phyloP scores from a whole-genome alignment of 2,888 invertebrate genomes.

The Torymus auratus region DNA sequence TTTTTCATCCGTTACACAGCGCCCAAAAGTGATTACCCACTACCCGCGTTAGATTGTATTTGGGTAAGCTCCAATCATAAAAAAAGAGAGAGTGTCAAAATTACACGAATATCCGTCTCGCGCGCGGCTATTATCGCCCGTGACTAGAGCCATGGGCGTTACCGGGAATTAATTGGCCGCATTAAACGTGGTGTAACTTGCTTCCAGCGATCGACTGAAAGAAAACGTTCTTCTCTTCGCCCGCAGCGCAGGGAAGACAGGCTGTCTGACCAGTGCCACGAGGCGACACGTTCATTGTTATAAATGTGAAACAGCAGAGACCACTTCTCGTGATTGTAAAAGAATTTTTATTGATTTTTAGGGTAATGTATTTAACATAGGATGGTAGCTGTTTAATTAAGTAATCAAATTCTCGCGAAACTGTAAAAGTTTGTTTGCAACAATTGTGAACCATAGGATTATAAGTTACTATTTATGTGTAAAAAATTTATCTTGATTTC shows the following conservation, averaged over 20 bases:
- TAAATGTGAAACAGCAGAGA: too few relatives aligned
- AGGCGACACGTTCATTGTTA: too few relatives aligned
- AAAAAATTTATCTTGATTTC: too few relatives aligned
- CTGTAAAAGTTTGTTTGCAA: too few relatives aligned
- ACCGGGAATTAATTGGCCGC: constrained; percentile 30
- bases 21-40: not conserved
- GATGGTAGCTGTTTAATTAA: too few relatives aligned
- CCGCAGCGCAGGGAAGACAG: not conserved
- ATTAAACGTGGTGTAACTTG: constrained; percentile 44
- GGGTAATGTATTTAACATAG: too few relatives aligned
- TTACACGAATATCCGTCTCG: constrained; percentile 17
- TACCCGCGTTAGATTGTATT: constrained; percentile 7
- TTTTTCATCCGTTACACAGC: not conserved
- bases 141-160: constrained; percentile 43
- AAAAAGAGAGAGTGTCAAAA: constrained; percentile 38
- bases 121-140: constrained; percentile 12
- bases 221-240: constrained; percentile 12
- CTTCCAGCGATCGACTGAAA: not conserved
- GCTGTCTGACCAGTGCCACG: not conserved
- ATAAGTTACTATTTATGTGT: too few relatives aligned
- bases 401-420: too few relatives aligned
- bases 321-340: too few relatives aligned
- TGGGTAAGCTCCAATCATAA: constrained; percentile 14
- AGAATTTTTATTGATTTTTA: too few relatives aligned
- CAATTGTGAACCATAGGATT: too few relatives aligned